Base-by-base conservation (phyloP, 1,140 invertebrate species). In the Bombus breviceps region DNA sequence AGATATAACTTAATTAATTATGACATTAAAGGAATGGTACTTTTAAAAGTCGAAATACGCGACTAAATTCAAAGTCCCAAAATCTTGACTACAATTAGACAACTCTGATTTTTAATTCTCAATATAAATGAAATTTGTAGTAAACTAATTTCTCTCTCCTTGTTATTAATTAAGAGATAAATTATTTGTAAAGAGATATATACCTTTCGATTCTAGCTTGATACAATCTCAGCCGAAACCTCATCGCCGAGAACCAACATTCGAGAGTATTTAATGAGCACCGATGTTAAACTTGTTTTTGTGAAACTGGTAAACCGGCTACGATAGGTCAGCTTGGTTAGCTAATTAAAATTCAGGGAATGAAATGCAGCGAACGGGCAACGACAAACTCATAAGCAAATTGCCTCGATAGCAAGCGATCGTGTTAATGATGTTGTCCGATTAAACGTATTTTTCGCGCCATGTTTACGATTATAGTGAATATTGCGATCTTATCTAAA, bases 281-380 rank as follows among this genome's bases (percentile, higher is more conserved):
- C 43, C 59, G 25, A 53, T 75, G 3, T 37, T 5, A 12, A 57
- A 57, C 2, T 57, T 37, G 32, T 37, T 34, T 13, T 15, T 32
- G 34, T 57, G 32, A 13, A 34, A 57, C 15, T 25, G n/a, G 12
- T 32, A 15, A 75, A 37, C 13, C 25, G 32, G 15, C 72, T 37
- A 28, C 37, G 57, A 32, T 12, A 25, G 47, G 34, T 32, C 6
- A 8, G 34, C 34, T 12, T 3, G 32, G 73, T 25, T 10, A 37
- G 10, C 76, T 78, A 78, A 78, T 78, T 78, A 78, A 78, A 78
- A 78, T 78, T 78, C 59, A 78, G n/a, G 28, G 18, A 64, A 64
- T n/a, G 59, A 39, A 62, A n/a, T 41, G n/a, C n/a, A 32, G 59
- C 4, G n/a, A 78, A 78, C 22, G 18, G n/a, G 37, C n/a, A 39